Base-by-base conservation (phyloP, 2,888 invertebrate species). In the Agrotis clavis region DNA sequence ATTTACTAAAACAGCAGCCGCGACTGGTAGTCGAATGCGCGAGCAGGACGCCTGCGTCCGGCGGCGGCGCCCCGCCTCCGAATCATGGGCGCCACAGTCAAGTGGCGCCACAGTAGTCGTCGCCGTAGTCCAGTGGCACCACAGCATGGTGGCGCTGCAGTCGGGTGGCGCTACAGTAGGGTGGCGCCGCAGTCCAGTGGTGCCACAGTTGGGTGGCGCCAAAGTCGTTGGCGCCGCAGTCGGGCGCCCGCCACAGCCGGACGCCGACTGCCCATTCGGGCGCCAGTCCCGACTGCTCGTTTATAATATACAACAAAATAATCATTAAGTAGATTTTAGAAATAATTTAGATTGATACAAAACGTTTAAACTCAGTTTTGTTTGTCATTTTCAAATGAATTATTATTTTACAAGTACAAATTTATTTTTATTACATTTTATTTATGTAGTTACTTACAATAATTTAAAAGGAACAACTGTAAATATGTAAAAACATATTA, bases 401-500 rank as follows among this genome's bases (percentile, higher is more conserved):
- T 80, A 87, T 90, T 94, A 91, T 92, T 94, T 95, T 94, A 90
- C 90, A 92, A 96, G 96, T 96, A 95, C 95, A 96, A 95, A 96
- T 94, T 90, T 86, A 83, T 91, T 92, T 92, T 93, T 88, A 88
- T 77, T 59, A 41, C 11, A 11, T 41, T 41, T 41, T 41, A 41
- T 93, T 91, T 92, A 90, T 90, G 92, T 94, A 92, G 91, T 92
- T 94, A 94, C 90, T 92, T 85, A 93, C 91, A 89, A 91, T 94
- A 93, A 92, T 93, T 94, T 94, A 91, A 93, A 92, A 87, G 84
- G 89, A 91, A 92, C 85, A 79, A 91, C 87, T 96, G 96, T 96
- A 96, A 91, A 96, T 96, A 96, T 96, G 96, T 96, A 96, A 94
- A 96, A 95, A 95, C 91, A 90, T 91, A 90, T 92, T 95, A 94